These are phyloP conservation scores for Dicaeum eximium DNA, from an alignment of 2,113 vertebrate genomes.

Conservation along the genomic window DNA sequence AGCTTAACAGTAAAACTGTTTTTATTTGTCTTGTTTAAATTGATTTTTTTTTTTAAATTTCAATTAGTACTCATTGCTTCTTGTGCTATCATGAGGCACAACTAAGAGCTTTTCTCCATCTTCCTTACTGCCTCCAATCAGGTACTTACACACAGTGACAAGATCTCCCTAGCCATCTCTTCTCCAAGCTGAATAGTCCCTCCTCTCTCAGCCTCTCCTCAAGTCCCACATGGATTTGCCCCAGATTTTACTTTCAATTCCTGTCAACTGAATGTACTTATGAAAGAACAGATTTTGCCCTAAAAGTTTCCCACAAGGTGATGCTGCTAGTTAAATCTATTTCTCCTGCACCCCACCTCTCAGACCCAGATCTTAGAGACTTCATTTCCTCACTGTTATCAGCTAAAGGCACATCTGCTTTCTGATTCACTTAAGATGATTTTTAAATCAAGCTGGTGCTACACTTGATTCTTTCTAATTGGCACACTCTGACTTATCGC, in stretches of 20 bases:
- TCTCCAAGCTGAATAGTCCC: neutral
- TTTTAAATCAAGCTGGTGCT: slow-evolving; percentile 19
- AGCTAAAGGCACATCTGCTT: slow-evolving; percentile 21
- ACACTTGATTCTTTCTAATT: slow-evolving; percentile 11
- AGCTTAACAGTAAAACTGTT: neutral
- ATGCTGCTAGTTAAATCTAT: neutral
- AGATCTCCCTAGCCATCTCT: neutral
- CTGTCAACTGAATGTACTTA: neutral
- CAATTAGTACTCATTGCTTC: neutral
- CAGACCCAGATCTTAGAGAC: neutral
- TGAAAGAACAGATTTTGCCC: neutral
- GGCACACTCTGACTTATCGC: slow-evolving; percentile 17
- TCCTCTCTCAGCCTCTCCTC: neutral
- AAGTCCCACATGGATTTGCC: neutral
- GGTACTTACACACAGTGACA: neutral
- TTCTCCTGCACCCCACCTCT: neutral
- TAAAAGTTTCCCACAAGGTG: neutral
- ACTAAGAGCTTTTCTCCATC: neutral
- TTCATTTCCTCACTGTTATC: neutral
- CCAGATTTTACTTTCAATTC: neutral
- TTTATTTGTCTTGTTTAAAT: neutral
- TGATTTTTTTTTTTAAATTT: neutral
- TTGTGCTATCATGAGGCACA: neutral
- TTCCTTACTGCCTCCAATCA: neutral
- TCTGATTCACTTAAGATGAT: slow-evolving; percentile 29